A percentile compares a stretch with the other conserved stretches of the same genome.
Evolutionary conservation across 2,888 invertebrate species (phyloP).

Genomic region (Campoplex nolae): DNA sequence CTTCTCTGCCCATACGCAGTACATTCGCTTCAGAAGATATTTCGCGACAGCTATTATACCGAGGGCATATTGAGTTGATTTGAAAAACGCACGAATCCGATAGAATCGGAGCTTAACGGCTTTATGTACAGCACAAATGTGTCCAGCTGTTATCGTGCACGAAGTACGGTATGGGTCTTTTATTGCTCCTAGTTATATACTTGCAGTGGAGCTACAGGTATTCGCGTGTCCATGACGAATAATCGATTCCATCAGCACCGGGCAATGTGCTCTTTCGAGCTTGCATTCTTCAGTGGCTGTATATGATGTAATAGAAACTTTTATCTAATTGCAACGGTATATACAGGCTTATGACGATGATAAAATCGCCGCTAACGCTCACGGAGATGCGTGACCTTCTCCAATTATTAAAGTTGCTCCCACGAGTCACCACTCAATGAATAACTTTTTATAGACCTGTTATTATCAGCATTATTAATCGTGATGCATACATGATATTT

Average conservation of each 20-base stretch:
- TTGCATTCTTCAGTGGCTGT: slow-evolving; percentile 5
- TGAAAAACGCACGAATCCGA: slow-evolving; percentile 8
- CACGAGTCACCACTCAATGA: slow-evolving; percentile 16
- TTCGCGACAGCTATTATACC: slow-evolving; percentile 1
- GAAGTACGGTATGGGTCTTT: slow-evolving; percentile 18
- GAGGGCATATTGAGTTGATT: background rate
- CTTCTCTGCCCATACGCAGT: background rate
- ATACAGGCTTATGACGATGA: slow-evolving; percentile 18
- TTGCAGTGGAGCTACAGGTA: slow-evolving; percentile 63
- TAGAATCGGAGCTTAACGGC: slow-evolving; percentile 7
- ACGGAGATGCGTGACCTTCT: slow-evolving; percentile 33
- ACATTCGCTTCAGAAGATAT: background rate
- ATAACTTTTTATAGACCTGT: slow-evolving; percentile 21
- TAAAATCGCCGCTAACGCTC: slow-evolving; percentile 32
- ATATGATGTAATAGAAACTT: slow-evolving; percentile 22
- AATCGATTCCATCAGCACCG: slow-evolving; percentile 51
- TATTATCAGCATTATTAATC: slow-evolving; percentile 18
- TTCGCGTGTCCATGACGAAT: slow-evolving; percentile 62
- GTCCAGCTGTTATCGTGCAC: slow-evolving; percentile 32
- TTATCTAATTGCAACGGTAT: slow-evolving; percentile 36
- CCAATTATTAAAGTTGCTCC: slow-evolving; percentile 30
- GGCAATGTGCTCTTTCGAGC: slow-evolving; percentile 24
- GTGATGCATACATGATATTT: background rate
- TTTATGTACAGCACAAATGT: background rate
- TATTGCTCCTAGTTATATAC: slow-evolving; percentile 32